Conservation (phyloP, 2,797 vertebrate species). For the Calcarius lapponicus region DNA sequence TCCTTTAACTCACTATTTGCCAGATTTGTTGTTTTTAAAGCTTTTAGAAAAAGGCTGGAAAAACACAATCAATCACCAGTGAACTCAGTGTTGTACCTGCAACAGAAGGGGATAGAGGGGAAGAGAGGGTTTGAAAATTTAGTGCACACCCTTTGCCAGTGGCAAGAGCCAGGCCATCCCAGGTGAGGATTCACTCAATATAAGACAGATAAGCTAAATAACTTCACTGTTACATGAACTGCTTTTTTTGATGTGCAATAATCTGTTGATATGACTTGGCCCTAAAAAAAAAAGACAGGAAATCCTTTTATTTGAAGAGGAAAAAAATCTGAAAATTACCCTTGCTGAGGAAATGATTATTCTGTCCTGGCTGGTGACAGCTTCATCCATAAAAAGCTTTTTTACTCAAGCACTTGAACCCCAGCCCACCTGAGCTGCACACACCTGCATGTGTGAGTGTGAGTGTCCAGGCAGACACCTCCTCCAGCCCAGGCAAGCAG, state of each 20-base stretch:
- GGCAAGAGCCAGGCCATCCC: not conserved
- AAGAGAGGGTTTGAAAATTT: not conserved
- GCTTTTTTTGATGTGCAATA: not conserved
- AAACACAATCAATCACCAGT: not conserved
- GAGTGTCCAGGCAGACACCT: not conserved
- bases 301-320: not conserved
- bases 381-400: not conserved
- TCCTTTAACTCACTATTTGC: not conserved
- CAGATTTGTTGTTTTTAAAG: not conserved
- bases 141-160: not conserved
- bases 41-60: not conserved
- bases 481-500: not conserved
- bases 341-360: not conserved
- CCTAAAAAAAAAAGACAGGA: rapidly evolving
- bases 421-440: not conserved
- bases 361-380: not conserved
- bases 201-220: not conserved
- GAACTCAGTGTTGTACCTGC: not conserved
- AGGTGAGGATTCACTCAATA: not conserved
- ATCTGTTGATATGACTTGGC: not conserved
- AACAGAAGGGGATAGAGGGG: rapidly evolving
- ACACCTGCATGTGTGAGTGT: rapidly evolving
- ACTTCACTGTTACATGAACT: not conserved
- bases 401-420: not conserved
- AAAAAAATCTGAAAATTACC: not conserved